Evolutionary conservation across 2,888 invertebrate species (phyloP).

Genomic region (Automeris io): DNA sequence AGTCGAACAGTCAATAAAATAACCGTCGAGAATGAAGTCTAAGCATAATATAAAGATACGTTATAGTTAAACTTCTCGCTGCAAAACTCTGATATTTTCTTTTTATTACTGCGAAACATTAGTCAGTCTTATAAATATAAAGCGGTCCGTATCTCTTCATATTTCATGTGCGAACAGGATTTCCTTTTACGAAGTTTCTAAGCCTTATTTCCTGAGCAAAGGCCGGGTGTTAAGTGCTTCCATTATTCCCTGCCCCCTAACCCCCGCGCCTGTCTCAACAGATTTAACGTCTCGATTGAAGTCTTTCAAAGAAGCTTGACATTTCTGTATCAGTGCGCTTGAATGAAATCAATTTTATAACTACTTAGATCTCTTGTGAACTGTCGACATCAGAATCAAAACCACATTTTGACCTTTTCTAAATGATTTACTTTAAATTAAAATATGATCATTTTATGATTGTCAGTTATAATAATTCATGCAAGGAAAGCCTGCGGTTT

Average conservation of each 20-base stretch:
- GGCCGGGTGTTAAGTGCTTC: conserved; percentile 71
- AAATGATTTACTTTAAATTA: no score
- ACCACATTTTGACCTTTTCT: no score
- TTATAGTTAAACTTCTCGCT: no score
- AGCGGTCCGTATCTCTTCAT: conserved; percentile 68
- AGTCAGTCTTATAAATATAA: conserved; percentile 74
- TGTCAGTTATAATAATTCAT: no score
- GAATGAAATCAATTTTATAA: conserved; percentile 53
- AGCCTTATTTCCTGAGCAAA: conserved; percentile 75
- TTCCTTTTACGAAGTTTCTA: conserved; percentile 75
- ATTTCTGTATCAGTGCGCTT: conserved; percentile 57
- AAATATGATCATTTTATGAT: no score
- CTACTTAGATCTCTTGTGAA: conserved; percentile 23
- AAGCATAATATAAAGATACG: no score
- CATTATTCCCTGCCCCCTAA: conserved; percentile 50
- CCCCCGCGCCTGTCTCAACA: conserved; percentile 28
- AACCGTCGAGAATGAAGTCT: no score
- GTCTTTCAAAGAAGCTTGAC: conserved; percentile 55
- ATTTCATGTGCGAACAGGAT: conserved; percentile 70
- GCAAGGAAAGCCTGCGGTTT: no score
- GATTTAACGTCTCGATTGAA: conserved; percentile 45
- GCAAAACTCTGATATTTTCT: no score
- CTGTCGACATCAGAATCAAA: conserved; percentile 12
- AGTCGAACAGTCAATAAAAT: no score
- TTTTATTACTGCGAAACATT: no score